Evolutionary conservation across 2,888 invertebrate genomes (phyloP), one percentile per base, ranked within the genome.

Genomic region (Oxyscelio sp.): DNA sequence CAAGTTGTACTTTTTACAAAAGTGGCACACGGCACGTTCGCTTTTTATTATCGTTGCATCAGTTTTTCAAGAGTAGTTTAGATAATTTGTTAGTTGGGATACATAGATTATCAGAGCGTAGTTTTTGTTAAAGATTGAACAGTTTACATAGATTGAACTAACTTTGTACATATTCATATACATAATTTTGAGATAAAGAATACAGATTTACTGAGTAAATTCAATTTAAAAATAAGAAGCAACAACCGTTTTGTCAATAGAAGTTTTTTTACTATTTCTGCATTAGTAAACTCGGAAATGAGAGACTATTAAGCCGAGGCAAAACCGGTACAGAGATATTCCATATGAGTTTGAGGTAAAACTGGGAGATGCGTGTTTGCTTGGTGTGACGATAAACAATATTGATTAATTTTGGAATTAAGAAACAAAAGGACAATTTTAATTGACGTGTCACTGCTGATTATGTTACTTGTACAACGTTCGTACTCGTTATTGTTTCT

Each of bases 291-390:
- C 88, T 89, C 82, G 90, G 90, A 75, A 87, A 88, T 88, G 80
- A 89, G 89, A 93, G 90, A 92, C 87, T 89, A 88, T 91, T 90
- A 88, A 92, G 91, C 90, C 92, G 92, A 91, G 92, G 93, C 91
- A 95, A 96, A 95, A 96, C 96, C 89, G 97, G 97, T 94, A 96
- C 96, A 94, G 96, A 96, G 95, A 96, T 97, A 94, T 95, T 97
- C 95, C 96, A 95, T 96, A 97, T 97, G 97, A 96, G 96, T 94
- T 94, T 96, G 96, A 97, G 97, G 97, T 96, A 93, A 93, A 90
- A 86, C 2, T 82, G 48, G 43, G 45, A 82, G 58, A 75, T 82
- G 74, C 40, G 68, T 83, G 66, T 73, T 77, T 77, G 83, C 73
- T 75, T 85, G 83, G 85, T 83, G 75, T 85, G 85, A 83, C 73